Base-by-base conservation (phyloP, 1,140 invertebrate species). In the Drosophila mayri region DNA sequence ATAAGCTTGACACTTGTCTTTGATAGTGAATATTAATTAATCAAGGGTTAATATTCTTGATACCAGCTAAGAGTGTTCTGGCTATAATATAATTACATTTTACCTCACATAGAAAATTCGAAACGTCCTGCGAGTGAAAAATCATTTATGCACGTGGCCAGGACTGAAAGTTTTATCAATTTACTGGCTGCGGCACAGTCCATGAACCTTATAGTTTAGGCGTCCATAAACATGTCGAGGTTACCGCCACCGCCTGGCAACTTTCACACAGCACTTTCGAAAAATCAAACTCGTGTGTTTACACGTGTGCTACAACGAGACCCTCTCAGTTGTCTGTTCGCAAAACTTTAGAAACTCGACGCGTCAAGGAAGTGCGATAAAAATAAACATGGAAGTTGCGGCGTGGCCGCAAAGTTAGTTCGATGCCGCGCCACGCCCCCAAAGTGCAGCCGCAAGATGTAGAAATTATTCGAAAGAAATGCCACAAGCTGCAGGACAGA, bases 301-400 rank as follows among this genome's bases (percentile, higher is more conserved):
- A 65, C 76, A 65, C 66, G 54, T 58, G 67, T 41, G 43, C 25
- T 11, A 10, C 41, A 5, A 54, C 32, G 20, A 43, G 40, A 32
- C 18, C 40, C 37, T 44, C 18, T 46, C 71, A 76, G 61, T 46
- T 76, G 70, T 66, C 60, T 58, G 41, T 49, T 38, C 44, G 43
- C 35, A 47, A 78, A 79, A 79, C 75, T 79, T 79, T 71, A 32
- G 38, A 50, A 71, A 78, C 65, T 77, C 52, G 59, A 59, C 65
- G 66, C 75, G 54, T 79, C 58, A 72, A 60, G 76, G 76, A 79
- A 79, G 76, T 79, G 76, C 67, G 76, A 79, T 79, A 79, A 79
- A 79, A 79, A 79, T 79, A 79, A 79, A 79, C 76, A 79, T 60
- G 49, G 41, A 72, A 79, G 47, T 79, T 77, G 43, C 44, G 64